Evolutionary conservation across 1,140 invertebrate species (phyloP).

Genomic region (Aphidius ervi): DNA sequence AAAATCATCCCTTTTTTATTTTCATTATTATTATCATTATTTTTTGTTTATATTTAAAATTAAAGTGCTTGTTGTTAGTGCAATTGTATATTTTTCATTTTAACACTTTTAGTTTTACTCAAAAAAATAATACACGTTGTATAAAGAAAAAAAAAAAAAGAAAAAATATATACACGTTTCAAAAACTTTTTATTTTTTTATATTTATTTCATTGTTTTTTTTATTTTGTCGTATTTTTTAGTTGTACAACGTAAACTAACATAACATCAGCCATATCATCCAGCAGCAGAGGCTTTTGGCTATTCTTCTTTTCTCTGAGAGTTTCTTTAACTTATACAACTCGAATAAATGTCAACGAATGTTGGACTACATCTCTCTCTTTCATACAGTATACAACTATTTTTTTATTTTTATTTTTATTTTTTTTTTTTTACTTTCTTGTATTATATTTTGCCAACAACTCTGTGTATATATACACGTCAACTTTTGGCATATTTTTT

Average conservation of each 20-base stretch:
- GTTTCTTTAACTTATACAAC: conserved; percentile 22
- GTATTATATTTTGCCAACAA: conserved; percentile 5
- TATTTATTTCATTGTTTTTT: conserved; percentile 6
- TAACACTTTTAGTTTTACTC: background rate
- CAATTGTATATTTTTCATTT: background rate
- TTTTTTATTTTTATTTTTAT: conserved; percentile 7
- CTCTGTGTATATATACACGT: conserved; percentile 4
- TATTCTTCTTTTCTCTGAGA: conserved; percentile 3
- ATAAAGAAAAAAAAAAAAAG: background rate
- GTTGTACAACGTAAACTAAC: background rate
- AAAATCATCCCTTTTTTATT: no score
- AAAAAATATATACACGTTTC: no score
- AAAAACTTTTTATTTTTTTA: background rate
- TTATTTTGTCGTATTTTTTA: conserved; percentile 7
- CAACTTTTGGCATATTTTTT: conserved; percentile 9
- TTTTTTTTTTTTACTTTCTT: background rate
- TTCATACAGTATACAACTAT: conserved; percentile 15
- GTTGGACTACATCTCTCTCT: conserved; percentile 22
- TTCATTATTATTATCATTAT: no score
- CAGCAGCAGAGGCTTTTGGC: conserved; percentile 10
- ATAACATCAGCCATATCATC: conserved; percentile 1
- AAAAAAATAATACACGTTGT: no score
- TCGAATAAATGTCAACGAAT: conserved; percentile 26
- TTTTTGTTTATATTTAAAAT: background rate
- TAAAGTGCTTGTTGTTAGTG: background rate